phyloP scores from a whole-genome alignment of 2,888 invertebrate genomes.

The Cynaeus angustus region DNA sequence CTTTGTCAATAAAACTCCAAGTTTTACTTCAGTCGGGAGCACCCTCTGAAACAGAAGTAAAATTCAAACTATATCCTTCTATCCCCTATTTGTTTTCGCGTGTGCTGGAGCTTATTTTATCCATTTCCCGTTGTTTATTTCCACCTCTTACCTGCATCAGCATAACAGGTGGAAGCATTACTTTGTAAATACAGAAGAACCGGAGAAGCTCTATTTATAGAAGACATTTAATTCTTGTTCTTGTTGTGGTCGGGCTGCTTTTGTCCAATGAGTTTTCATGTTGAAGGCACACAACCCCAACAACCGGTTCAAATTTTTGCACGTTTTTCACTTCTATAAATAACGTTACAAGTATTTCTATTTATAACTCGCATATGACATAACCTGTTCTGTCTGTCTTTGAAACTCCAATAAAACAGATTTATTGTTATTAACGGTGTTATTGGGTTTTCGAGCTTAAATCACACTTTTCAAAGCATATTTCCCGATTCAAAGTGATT shows the following conservation, averaged over 20 bases:
- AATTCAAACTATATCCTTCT: not conserved
- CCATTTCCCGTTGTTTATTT: slow-evolving; percentile 4
- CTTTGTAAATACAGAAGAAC: slow-evolving; percentile 35
- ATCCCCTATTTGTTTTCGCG: not conserved
- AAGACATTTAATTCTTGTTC: slow-evolving; percentile 47
- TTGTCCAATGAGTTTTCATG: slow-evolving; percentile 48
- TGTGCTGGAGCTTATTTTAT: not conserved
- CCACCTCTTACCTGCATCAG: not conserved
- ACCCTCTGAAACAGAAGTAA: too few relatives aligned
- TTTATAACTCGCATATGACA: slow-evolving; percentile 61
- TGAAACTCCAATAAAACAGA: slow-evolving; percentile 10
- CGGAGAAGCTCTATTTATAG: slow-evolving; percentile 50
- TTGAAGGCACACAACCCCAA: slow-evolving; percentile 55
- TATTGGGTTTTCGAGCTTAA: not conserved
- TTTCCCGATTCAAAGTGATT: too few relatives aligned
- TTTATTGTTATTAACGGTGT: slow-evolving; percentile 29
- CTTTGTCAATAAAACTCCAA: too few relatives aligned
- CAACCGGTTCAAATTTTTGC: slow-evolving; percentile 62
- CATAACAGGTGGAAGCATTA: slow-evolving; percentile 18
- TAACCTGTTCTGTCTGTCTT: slow-evolving; percentile 57
- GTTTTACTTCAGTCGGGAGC: too few relatives aligned
- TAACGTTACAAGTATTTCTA: slow-evolving; percentile 62
- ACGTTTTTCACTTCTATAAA: slow-evolving; percentile 62
- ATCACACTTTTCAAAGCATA: too few relatives aligned
- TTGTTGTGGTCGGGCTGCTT: slow-evolving; percentile 38